Conservation (phyloP, 2,797 vertebrate species). For the Pogoniulus pusillus region DNA sequence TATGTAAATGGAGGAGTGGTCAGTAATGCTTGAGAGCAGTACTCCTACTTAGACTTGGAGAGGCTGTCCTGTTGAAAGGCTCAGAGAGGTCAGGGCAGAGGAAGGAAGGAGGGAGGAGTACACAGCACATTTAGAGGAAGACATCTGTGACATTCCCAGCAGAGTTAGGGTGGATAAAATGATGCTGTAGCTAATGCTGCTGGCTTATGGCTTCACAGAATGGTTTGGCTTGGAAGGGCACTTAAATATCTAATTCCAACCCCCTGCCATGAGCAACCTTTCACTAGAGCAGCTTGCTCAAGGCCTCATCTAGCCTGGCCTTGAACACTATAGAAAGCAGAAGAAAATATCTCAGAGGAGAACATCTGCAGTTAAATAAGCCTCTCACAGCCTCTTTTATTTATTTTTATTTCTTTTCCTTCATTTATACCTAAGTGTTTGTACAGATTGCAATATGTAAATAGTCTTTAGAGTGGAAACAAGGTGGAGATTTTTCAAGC, state of each 20-base stretch:
- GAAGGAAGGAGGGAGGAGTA: background rate
- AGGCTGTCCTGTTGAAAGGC: background rate
- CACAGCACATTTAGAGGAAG: accelerated
- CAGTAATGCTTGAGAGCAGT: background rate
- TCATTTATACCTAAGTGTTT: background rate
- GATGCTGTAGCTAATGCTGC: background rate
- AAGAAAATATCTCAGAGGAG: background rate
- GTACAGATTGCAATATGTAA: background rate
- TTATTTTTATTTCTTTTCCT: too few relatives aligned
- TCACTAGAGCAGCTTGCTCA: too few relatives aligned
- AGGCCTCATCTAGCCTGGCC: too few relatives aligned
- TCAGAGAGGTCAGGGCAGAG: background rate
- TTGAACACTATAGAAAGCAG: too few relatives aligned
- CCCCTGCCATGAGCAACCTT: too few relatives aligned
- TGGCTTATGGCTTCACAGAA: background rate
- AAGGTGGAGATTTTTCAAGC: constrained; percentile 5
- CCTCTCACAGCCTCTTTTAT: background rate
- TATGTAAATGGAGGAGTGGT: too few relatives aligned
- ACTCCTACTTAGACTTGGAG: background rate
- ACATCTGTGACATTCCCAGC: background rate
- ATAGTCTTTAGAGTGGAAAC: background rate
- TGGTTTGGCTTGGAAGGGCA: too few relatives aligned
- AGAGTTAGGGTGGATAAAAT: background rate
- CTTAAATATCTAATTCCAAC: too few relatives aligned
- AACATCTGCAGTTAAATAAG: background rate